Conservation (phyloP, 2,888 invertebrate species). For the Protophormia terraenovae region DNA sequence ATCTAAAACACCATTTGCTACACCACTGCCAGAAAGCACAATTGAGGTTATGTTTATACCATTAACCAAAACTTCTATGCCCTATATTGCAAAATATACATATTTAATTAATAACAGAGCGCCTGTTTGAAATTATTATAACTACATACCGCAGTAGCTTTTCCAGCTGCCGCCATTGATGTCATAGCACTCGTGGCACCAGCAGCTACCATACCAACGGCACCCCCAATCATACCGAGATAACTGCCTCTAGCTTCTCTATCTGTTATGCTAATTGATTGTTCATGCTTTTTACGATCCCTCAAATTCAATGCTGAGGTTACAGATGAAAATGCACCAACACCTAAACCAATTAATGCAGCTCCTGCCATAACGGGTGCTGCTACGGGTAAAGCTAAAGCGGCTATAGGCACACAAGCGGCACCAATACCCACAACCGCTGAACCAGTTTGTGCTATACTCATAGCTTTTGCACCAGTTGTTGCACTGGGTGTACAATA, state of each 20-base stretch:
- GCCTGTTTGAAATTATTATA: not conserved
- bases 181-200: constrained; percentile 74
- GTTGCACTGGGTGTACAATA: constrained; percentile 74
- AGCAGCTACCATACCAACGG: constrained; percentile 73
- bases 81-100: constrained; percentile 62
- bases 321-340: constrained; percentile 73
- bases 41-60: constrained; percentile 78
- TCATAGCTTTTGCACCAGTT: constrained; percentile 52
- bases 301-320: constrained; percentile 73
- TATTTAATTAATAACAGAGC: not conserved
- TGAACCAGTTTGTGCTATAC: constrained; percentile 70
- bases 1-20: constrained; percentile 75
- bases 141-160: constrained; percentile 73
- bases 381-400: constrained; percentile 70
- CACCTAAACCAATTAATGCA: constrained; percentile 69
- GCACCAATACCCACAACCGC: constrained; percentile 73
- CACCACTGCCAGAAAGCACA: constrained; percentile 76
- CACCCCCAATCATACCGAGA: constrained; percentile 74
- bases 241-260: constrained; percentile 75
- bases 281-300: constrained; percentile 76
- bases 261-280: constrained; percentile 74
- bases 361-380: constrained; percentile 73
- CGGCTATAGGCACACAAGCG: constrained; percentile 70
- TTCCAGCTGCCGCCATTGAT: constrained; percentile 73
- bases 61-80: constrained; percentile 74